Base-by-base conservation (phyloP, 2,888 invertebrate species). In the Odontothrips loti region DNA sequence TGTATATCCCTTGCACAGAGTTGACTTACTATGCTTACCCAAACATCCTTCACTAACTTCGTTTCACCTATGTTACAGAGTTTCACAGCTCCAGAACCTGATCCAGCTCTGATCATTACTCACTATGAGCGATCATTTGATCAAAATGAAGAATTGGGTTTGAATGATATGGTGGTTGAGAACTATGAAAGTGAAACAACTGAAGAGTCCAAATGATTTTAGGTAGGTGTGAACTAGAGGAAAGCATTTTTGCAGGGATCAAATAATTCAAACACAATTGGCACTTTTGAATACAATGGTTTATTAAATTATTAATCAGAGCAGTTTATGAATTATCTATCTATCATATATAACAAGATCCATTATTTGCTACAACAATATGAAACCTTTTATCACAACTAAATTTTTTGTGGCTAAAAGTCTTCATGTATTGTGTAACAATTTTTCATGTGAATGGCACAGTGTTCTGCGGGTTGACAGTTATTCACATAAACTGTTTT, bases 141-240 rank as follows among this genome's bases (percentile, higher is more conserved):
- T 12, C 97, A 99, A 86, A 97, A 99, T 86, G 99, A 99, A 82
- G 95, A 96, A 81, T 89, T 99, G 1, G 99, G 99, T 0, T 87
- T 99, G 34, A 98, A 97, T 86, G 98, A 99, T 86, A 97, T 99
- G 92, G 96, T 95, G 88, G 95, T 96, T 0, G 98, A 98, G 85
- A 91, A 93, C 85, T 98, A 98, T 86, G 87, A 87, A 84, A 81
- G 82, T 80, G 82, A 80, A 34, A 10, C 47, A 8, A n/a, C 23
- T 20, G 34, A 79, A 79, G 10, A 43, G 34, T 43, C 34, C 34
- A 43, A 43, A 43, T 43, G 34, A 2, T 9, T 20, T 79, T 15
- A 79, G 79, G 79, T 58, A 15, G 58, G 58, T 58, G 58, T 17
- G 20, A 17, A 15, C 15, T 15, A 4, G 15, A 58, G 6, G 6